A percentile compares a stretch with the other conserved stretches of the same genome.
Evolutionary conservation across 2,797 vertebrate genomes (phyloP).

Genomic region (Serranus cabrilla): DNA sequence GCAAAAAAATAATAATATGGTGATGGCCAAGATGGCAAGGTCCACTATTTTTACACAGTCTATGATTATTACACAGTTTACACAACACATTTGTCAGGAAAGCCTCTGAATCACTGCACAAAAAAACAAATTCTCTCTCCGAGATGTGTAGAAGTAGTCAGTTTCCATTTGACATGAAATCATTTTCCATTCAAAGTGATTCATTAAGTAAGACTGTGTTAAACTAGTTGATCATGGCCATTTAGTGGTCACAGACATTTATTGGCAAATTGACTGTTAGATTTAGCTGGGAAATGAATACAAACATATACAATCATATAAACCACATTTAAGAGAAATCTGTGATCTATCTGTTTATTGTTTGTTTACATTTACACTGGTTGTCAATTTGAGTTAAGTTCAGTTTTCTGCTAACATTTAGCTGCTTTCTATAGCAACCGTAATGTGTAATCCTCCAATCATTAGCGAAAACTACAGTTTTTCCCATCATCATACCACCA

Average conservation of each 20-base stretch:
- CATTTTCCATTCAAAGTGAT: neutral
- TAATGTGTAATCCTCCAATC: neutral
- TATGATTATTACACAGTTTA: too few species aligned
- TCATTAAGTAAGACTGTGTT: neutral
- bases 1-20: too few species aligned
- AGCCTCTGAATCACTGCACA: too few species aligned
- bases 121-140: too few species aligned
- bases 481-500: slow-evolving; percentile 9
- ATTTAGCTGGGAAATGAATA: neutral
- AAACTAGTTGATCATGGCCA: neutral
- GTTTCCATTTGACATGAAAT: neutral
- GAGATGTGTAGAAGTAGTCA: neutral
- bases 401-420: neutral
- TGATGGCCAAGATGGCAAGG: too few species aligned
- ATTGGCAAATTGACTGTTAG: neutral
- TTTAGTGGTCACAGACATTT: neutral
- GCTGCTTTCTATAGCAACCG: neutral
- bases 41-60: too few species aligned
- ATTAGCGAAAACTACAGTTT: neutral
- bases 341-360: too few species aligned
- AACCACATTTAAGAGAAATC: too few species aligned
- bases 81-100: too few species aligned
- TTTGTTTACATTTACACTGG: neutral
- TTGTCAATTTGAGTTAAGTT: neutral
- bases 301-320: too few species aligned